Conservation (phyloP, 2,888 invertebrate genomes). For the Melieria omissa region DNA sequence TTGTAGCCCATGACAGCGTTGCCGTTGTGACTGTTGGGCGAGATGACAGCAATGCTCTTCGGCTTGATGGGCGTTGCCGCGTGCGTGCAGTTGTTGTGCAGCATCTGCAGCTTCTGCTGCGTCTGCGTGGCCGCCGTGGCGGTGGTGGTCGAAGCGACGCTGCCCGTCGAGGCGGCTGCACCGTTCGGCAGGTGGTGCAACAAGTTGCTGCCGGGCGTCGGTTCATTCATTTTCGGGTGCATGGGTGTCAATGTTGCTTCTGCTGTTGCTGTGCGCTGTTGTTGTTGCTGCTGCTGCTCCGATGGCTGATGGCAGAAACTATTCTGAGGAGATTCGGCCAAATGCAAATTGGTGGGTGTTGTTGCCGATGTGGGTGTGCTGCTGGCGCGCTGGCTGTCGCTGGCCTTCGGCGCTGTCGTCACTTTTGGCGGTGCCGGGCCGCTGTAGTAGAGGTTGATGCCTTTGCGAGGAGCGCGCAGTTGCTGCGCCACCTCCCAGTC, state of each 20-base stretch:
- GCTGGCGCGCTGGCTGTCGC: not conserved
- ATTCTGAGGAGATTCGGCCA: too few species aligned
- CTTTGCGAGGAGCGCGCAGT: conserved; percentile 40
- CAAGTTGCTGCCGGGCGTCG: too few species aligned
- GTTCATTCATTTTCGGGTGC: conserved; percentile 28
- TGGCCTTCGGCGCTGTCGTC: conserved; percentile 18
- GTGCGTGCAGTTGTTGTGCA: conserved; percentile 47
- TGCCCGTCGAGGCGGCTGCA: not conserved
- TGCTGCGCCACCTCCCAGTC: conserved; percentile 56
- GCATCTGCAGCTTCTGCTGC: conserved; percentile 41
- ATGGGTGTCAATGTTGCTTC: not conserved
- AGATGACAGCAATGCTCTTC: conserved; percentile 60
- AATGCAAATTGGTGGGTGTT: conserved; percentile 1
- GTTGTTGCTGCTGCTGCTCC: conserved; percentile 7
- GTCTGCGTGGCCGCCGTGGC: conserved; percentile 38
- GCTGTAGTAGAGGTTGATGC: conserved; percentile 14
- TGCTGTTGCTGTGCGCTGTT: conserved; percentile 21
- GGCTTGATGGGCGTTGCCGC: conserved; percentile 45
- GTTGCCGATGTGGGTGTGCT: conserved; percentile 18
- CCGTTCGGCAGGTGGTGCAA: too few species aligned
- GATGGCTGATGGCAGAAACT: not conserved
- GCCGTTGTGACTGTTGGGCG: conserved; percentile 52
- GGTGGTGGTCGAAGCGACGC: not conserved
- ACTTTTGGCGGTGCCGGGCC: conserved; percentile 26
- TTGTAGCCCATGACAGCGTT: conserved; percentile 19